Conservation (phyloP, 2,888 invertebrate species). For the Zygothrica quintamaculata region DNA sequence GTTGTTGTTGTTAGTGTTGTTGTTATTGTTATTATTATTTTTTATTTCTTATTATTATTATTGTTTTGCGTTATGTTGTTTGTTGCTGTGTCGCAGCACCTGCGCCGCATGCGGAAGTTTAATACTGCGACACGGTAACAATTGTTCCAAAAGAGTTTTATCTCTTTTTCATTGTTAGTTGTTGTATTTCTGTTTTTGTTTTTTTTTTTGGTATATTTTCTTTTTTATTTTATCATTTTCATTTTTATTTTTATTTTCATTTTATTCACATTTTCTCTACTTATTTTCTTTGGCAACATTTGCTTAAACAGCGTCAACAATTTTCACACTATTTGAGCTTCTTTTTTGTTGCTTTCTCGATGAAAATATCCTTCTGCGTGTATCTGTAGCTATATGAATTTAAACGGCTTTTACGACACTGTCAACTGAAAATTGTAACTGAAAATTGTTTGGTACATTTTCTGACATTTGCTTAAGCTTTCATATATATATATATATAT, state of each 20-base stretch:
- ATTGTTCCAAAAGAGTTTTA: constrained; percentile 47
- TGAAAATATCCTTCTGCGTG: not conserved
- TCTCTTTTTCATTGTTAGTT: not conserved
- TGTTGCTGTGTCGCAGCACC: no score
- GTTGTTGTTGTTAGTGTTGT: constrained; percentile 17
- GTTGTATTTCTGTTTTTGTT: constrained; percentile 15
- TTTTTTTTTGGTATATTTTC: constrained; percentile 20
- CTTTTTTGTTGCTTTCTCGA: constrained; percentile 4
- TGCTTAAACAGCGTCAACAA: constrained; percentile 75
- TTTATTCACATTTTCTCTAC: constrained; percentile 40
- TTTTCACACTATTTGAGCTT: constrained; percentile 75
- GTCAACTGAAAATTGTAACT: constrained; percentile 38
- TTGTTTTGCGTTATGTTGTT: constrained; percentile 20
- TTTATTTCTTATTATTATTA: constrained; percentile 18
- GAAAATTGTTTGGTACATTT: constrained; percentile 6
- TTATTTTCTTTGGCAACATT: constrained; percentile 62
- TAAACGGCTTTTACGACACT: constrained; percentile 72
- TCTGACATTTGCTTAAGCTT: no score
- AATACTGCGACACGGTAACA: constrained; percentile 50
- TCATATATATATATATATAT: no score
- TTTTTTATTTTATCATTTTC: constrained; percentile 9
- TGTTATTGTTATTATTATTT: constrained; percentile 25
- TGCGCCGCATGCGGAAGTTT: constrained; percentile 56
- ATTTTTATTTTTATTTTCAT: constrained; percentile 20
- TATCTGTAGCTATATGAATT: constrained; percentile 68